A percentile compares a stretch with the other conserved stretches of the same genome.
These are phyloP conservation scores for Setipinna tenuifilis DNA, from an alignment of 2,797 vertebrate genomes.

Conservation along the genomic window DNA sequence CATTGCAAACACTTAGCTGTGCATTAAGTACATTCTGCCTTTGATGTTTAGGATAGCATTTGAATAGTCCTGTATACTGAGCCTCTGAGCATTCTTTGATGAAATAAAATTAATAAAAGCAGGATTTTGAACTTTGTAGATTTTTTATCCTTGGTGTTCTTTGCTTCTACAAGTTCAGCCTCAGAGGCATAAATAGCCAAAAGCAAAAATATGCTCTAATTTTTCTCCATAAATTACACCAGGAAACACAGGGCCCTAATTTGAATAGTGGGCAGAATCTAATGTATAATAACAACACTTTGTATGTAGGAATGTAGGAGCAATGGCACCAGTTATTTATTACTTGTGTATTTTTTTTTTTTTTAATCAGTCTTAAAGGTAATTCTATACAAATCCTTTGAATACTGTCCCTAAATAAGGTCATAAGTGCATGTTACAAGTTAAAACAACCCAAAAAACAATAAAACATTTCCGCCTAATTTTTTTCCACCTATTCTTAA, in stretches of 20 bases:
- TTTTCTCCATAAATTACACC: slow-evolving; percentile 24
- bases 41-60: slow-evolving; percentile 8
- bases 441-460: not conserved
- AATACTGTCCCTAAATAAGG: not conserved
- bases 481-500: not conserved
- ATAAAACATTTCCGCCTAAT: not conserved
- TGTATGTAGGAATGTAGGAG: not conserved
- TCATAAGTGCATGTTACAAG: not conserved
- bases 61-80: not conserved
- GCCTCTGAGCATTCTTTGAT: not conserved
- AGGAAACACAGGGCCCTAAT: not conserved
- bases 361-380: slow-evolving; percentile 47
- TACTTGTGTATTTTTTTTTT: slow-evolving; percentile 37
- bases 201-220: slow-evolving; percentile 41
- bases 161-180: slow-evolving; percentile 40
- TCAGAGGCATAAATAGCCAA: slow-evolving; percentile 44
- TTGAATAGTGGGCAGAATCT: no score
- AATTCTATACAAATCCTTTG: slow-evolving; percentile 11
- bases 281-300: no score
- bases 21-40: slow-evolving; percentile 29
- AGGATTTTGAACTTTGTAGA: slow-evolving; percentile 42
- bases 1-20: slow-evolving; percentile 49
- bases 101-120: slow-evolving; percentile 34
- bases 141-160: slow-evolving; percentile 23
- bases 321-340: not conserved